Evolutionary conservation across 2,888 invertebrate species (phyloP).

Genomic region (Pandemis cinnamomeana): DNA sequence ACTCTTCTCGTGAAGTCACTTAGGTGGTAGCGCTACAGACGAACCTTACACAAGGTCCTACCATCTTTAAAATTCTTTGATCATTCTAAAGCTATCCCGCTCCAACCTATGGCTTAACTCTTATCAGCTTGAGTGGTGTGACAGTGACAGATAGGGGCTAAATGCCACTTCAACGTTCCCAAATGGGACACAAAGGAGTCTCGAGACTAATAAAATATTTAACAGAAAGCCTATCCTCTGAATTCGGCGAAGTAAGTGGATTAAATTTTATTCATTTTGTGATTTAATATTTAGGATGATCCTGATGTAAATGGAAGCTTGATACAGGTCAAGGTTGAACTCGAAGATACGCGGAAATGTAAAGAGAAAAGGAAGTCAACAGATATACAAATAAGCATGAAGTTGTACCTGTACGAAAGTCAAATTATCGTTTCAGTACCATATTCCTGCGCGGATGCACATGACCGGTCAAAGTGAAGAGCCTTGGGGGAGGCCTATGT

Average conservation of each 20-base stretch:
- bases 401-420: too few species aligned
- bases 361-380: too few species aligned
- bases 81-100: slow-evolving; percentile 4
- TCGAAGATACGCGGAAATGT: background rate
- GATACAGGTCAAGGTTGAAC: background rate
- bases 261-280: background rate
- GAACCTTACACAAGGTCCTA: background rate
- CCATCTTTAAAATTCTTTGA: background rate
- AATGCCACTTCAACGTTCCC: slow-evolving; percentile 35
- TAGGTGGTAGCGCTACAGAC: too few species aligned
- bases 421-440: too few species aligned
- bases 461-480: too few species aligned
- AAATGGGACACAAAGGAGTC: slow-evolving; percentile 36
- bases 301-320: background rate
- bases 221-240: slow-evolving; percentile 3
- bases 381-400: too few species aligned
- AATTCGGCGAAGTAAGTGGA: background rate
- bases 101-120: slow-evolving; percentile 20
- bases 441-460: too few species aligned
- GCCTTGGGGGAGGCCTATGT: too few species aligned
- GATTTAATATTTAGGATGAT: background rate
- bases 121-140: slow-evolving; percentile 21
- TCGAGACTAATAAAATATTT: slow-evolving; percentile 30
- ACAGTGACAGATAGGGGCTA: slow-evolving; percentile 41
- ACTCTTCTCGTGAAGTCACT: too few species aligned